Evolutionary conservation across 2,113 vertebrate species (phyloP).

Genomic region (Porphyrio hochstetteri): DNA sequence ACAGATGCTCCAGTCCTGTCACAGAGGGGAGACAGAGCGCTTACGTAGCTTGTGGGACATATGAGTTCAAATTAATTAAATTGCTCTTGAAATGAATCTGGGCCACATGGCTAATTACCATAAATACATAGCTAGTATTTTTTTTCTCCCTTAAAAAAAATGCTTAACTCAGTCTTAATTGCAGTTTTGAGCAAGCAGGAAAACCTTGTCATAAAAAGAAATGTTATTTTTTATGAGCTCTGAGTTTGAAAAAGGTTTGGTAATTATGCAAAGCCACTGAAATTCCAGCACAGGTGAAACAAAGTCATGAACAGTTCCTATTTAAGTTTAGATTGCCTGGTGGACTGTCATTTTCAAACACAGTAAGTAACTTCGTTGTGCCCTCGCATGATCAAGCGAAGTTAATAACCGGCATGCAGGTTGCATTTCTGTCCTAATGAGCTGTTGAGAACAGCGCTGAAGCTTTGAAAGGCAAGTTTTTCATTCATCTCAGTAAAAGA

Average conservation of each 20-base stretch:
- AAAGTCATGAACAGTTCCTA: not conserved
- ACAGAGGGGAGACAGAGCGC: not conserved
- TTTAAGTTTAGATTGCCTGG: not conserved
- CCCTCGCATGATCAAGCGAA: not conserved
- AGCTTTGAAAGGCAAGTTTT: not conserved
- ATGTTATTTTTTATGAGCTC: not conserved
- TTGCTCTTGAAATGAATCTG: not conserved
- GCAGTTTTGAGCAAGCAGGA: not conserved
- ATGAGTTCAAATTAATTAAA: not conserved
- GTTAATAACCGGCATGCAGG: not conserved
- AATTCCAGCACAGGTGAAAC: not conserved
- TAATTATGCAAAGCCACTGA: not conserved
- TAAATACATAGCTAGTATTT: not conserved
- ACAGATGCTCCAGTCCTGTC: not conserved
- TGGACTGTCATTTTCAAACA: not conserved
- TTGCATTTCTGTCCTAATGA: not conserved
- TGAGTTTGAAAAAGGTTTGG: not conserved
- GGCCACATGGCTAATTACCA: not conserved
- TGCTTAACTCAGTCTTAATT: not conserved
- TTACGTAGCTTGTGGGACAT: not conserved
- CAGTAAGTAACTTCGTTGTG: not conserved
- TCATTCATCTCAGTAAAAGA: not conserved
- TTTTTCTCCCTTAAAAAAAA: not conserved
- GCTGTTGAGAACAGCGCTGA: not conserved
- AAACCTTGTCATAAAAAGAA: not conserved